Conservation (phyloP, 1,140 invertebrate genomes). For the Anoplolepis gracilipes region DNA sequence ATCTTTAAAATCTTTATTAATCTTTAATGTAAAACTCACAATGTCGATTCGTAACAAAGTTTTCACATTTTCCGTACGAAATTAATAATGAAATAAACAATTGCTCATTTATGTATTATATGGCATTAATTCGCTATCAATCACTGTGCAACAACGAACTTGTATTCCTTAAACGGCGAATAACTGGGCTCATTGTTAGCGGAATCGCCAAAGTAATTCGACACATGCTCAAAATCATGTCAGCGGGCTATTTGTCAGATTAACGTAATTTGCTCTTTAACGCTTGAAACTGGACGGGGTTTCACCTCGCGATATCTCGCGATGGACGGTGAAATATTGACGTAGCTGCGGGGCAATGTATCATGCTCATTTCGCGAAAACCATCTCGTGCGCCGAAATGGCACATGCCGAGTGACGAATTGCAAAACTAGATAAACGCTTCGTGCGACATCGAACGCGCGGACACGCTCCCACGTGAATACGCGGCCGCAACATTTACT, state of each 20-base stretch:
- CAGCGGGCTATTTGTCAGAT: conserved; percentile 57
- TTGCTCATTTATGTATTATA: not conserved
- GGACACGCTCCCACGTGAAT: conserved; percentile 55
- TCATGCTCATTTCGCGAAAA: conserved; percentile 67
- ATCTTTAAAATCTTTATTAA: not conserved
- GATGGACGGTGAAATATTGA: conserved; percentile 66
- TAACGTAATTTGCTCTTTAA: conserved; percentile 56
- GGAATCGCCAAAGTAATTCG: conserved; percentile 37
- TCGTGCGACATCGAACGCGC: conserved; percentile 43
- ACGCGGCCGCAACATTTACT: conserved; percentile 65
- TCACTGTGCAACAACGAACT: not conserved
- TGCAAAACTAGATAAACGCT: conserved; percentile 73
- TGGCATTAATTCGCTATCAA: not conserved
- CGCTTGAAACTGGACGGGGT: conserved; percentile 38
- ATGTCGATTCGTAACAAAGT: not conserved
- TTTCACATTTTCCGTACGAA: not conserved
- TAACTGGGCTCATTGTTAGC: not conserved
- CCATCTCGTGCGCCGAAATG: conserved; percentile 52
- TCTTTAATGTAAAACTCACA: not conserved
- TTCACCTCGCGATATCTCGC: conserved; percentile 19
- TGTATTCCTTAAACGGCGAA: conserved; percentile 18
- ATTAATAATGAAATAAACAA: not conserved
- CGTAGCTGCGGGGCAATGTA: conserved; percentile 56
- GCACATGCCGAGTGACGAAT: conserved; percentile 64
- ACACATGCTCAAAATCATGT: conserved; percentile 44